Evolutionary conservation across 2,888 invertebrate genomes (phyloP), one percentile per base, ranked within the genome.

Genomic region (Lithophane ornitopus): DNA sequence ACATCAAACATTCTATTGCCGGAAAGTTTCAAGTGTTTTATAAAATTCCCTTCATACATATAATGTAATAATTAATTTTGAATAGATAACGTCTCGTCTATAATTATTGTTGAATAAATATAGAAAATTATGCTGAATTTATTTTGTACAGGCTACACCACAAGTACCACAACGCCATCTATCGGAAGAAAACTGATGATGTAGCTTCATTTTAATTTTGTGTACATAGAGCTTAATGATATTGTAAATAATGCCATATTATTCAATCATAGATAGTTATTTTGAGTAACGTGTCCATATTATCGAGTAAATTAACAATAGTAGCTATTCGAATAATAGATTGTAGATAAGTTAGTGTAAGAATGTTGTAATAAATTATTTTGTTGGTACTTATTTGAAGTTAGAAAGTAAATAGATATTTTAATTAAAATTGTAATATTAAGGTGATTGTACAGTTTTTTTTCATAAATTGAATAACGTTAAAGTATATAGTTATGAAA

Each of bases 231-330:
- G 1, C 28, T 0, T 41, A 28, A 26, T 59, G 44, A 54, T 70
- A 74, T 65, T 87, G 74, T 79, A 81, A 66, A 84, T 84, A 77
- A 73, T 44, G 86, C 86, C 87, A 87, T 86, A 86, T 74, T 84
- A 80, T 80, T 78, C 59, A 78, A 74, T 46, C 46, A 63, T 85
- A 80, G 26, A 61, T 77, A 67, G n/a, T 26, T 67, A 74, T 71
- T 78, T 84, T 74, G 16, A 70, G 62, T 81, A 76, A 70, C 52
- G 78, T 81, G 85, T 79, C 83, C 79, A 83, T 86, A 83, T 61
- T 85, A 82, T 46, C 0, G 54, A 81, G 46, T 61, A 61, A 41
- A 41, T 54, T 22, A 75, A 62, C 66, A 66, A 69, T 9, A 28
- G 14, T 69, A 19, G 19, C 16, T 22, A 26, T 41, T 58, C 26